Evolutionary conservation across 2,113 vertebrate species (phyloP), one percentile per base, ranked within the genome.

Genomic region (Erinaceus europaeus): DNA sequence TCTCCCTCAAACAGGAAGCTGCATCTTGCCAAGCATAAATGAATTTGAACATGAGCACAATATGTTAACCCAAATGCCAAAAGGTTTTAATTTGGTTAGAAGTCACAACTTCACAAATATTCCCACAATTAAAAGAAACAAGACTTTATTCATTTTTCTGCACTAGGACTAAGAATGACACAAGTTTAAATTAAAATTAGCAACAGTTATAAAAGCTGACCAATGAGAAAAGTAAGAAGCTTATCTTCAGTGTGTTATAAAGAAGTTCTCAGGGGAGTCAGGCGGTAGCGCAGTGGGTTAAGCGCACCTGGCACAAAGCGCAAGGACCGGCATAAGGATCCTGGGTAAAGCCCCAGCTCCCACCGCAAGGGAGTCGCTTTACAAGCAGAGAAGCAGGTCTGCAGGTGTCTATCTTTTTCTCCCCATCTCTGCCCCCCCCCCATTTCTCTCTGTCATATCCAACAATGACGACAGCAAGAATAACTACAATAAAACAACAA

Each of bases 1-100:
- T 4, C 12, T 20, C 40, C 13, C 44, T n/a, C 9, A 88, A 93
- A 89, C 29, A 90, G 90, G 89, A 96, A 90, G 88, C 25, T 92
- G 32, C 13, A 48, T 77, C 64, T 59, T 85, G 42, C 74, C 89
- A 93, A 88, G 42, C 21, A 73, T 82, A 78, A 62, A 52, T 48
- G 48, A 86, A 86, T 57, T 27, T 65, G 36, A 90, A 88, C 59
- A 38, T 62, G 42, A 91, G 82, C 18, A 89, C 23, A 79, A 40
- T 73, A 32, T 78, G 42, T 61, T 91, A 92, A 89, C 80, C 69
- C 27, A 8, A 46, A 20, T 0, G 8, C 80, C 87, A 74, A 88
- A 74, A 80, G 40, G 17, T 61, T 55, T 79, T 75, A 65, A 87
- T 87, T 74, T 91, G 71, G 42, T 88, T 91, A 75, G 62, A 94